Base-by-base conservation (phyloP, 2,888 invertebrate species). In the Stictocephala bisonia region DNA sequence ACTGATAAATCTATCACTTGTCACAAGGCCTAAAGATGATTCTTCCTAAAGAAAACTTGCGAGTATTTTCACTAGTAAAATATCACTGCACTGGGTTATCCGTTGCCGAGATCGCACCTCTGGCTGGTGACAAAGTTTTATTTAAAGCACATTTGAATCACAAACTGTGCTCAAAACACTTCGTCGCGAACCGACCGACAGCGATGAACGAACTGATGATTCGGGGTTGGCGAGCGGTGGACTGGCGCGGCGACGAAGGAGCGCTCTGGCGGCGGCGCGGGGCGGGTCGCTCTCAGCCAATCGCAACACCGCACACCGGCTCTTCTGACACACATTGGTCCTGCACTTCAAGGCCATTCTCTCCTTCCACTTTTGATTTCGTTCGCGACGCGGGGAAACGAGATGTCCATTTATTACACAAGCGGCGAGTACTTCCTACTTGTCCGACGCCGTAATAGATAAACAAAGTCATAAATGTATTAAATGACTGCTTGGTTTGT, bases 1-100 rank as follows among this genome's bases (percentile, higher is more conserved):
- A 60, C 60, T 60, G 60, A 60, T 58, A 60, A n/a, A 60, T 40
- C 35, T 29, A 60, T 60, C 60, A 60, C 60, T 60, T 60, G 40
- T 20, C 60, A 60, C 60, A 40, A 6, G 35, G 35, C 29, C 20
- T 35, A 24, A 20, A 18, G 41, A 40, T 24, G 60, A 60, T 40
- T 56, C 60, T 60, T 18, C 60, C 40, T 40, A 60, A 35, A 24
- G 26, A 56, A 3, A 58, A 31, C 53, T 29, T 29, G n/a, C n/a
- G n/a, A n/a, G n/a, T n/a, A 40, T n/a, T 60, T 60, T 31, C 60
- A 60, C 60, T 60, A 26, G 60, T 60, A 9, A 40, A 60, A 60
- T n/a, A 60, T 22, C 60, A 60, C 60, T 60, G 20, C 60, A 60
- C 60, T 60, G 44, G 15, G 44, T n/a, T 44, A n/a, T 31, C 58